Conservation (phyloP, 2,888 invertebrate genomes). For the Agriopis marginaria region DNA sequence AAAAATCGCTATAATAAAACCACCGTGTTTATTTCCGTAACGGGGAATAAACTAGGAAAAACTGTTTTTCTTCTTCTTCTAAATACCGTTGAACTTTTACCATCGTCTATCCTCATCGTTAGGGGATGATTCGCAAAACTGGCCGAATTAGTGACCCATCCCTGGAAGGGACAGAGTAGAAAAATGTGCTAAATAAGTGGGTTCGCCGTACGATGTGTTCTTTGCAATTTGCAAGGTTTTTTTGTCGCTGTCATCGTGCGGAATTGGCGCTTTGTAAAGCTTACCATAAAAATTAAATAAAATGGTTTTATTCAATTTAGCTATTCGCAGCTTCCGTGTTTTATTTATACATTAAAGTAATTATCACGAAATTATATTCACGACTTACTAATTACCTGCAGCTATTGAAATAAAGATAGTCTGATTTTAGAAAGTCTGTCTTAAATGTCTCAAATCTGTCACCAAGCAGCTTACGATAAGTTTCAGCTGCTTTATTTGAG, state of each 20-base stretch:
- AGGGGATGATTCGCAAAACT: slow-evolving; percentile 46
- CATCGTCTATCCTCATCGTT: slow-evolving; percentile 22
- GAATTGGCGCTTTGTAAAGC: slow-evolving; percentile 7
- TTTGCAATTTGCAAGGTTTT: slow-evolving; percentile 26
- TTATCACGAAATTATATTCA: no score
- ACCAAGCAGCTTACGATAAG: no score
- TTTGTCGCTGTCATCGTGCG: slow-evolving; percentile 18
- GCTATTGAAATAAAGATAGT: no score
- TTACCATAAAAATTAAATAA: not conserved
- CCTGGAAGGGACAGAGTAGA: slow-evolving; percentile 29
- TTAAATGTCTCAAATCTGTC: no score
- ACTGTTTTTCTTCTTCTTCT: not conserved
- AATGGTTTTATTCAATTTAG: not conserved
- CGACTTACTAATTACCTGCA: no score
- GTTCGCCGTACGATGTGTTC: slow-evolving; percentile 30
- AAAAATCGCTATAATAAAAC: not conserved
- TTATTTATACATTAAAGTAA: not conserved
- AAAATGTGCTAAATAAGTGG: slow-evolving; percentile 39
- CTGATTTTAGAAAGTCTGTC: no score
- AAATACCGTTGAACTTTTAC: slow-evolving; percentile 8
- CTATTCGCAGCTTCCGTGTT: not conserved
- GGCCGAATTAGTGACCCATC: slow-evolving; percentile 37
- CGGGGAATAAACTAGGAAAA: not conserved
- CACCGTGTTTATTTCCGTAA: not conserved
- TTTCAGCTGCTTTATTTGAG: no score